Evolutionary conservation across 2,797 vertebrate genomes (phyloP), one percentile per base, ranked within the genome.

Genomic region (Cirrhinus mrigala): DNA sequence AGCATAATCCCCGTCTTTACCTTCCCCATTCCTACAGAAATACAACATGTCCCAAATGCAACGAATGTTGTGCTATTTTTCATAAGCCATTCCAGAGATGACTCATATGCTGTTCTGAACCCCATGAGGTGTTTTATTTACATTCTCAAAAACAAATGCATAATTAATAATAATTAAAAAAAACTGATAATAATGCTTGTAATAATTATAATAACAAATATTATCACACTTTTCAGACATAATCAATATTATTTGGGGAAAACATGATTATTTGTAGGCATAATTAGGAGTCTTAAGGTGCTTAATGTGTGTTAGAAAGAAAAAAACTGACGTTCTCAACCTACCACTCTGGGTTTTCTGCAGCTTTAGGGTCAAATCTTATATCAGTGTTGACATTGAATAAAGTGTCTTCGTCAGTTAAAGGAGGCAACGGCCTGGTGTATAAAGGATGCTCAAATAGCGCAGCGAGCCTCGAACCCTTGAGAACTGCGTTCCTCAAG

Each of bases 301-400:
- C 8, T 27, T 52, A 54, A 48, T 37, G 6, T 64, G 1, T 29
- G 4, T 44, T 14, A 71, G 8, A 58, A 12, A 48, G 15, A 9
- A 18, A 66, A 64, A 68, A 37, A 20, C 9, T 18, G 62, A 83
- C 9, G 64, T 79, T n/a, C 33, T 9, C 14, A 52, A 82, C 87
- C 97, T 95, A 99, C 97, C 98, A 98, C 89, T 97, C 94, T 71
- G 93, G 93, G 71, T 95, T 96, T 87, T 97, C 96, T 0, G 96
- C 96, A 27, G 95, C 96, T 91, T 97, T 98, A 83, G 97, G 97
- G 93, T 97, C 96, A 92, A 99, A 97, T 88, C 97, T 94, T 94
- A 98, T 96, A 94, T 98, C 97, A 27, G 97, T 97, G 93, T 98
- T 98, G 92, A 99, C 96, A 90, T 96, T 97, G 90, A 99, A 99